Percentiles rank a stretch among this genome's conserved stretches.
Evolutionary conservation across 2,797 vertebrate genomes (phyloP).

Genomic region (Galaxias olidus): DNA sequence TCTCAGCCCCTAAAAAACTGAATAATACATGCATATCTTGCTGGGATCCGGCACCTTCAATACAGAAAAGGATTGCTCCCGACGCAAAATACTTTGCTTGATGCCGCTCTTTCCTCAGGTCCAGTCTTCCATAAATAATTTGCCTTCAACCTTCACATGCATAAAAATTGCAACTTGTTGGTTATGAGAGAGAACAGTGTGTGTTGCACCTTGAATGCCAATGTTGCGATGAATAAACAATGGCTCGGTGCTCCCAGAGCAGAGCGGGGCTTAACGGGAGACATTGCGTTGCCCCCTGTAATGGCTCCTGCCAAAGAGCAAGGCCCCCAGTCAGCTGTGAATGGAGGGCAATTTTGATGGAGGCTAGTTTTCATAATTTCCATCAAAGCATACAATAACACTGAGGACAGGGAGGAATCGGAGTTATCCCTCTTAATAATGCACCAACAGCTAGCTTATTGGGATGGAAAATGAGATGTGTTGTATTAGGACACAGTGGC

Average conservation of each 20-base stretch:
- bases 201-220: constrained; percentile 76
- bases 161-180: constrained; percentile 80
- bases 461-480: too few relatives aligned
- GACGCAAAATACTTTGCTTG: constrained; percentile 66
- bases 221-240: constrained; percentile 78
- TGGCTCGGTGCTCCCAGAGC: constrained; percentile 67
- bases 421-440: too few relatives aligned
- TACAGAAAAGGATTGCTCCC: constrained; percentile 67
- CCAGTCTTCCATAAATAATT: constrained; percentile 75
- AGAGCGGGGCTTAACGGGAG: constrained; percentile 68
- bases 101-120: constrained; percentile 62
- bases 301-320: constrained; percentile 67
- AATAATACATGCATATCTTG: constrained; percentile 72
- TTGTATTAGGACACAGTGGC: too few relatives aligned
- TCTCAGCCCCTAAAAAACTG: constrained; percentile 59
- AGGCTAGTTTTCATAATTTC: constrained; percentile 54
- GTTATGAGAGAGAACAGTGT: constrained; percentile 74
- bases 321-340: constrained; percentile 67
- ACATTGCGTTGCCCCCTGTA: constrained; percentile 68
- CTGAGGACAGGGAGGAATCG: too few relatives aligned
- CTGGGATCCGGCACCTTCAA: constrained; percentile 64
- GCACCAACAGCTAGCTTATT: too few relatives aligned
- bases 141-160: constrained; percentile 75
- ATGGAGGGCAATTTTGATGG: constrained; percentile 57
- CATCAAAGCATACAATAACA: constrained; percentile 55